Evolutionary conservation across 2,113 vertebrate species (phyloP).

Genomic region (Embiotoca jacksoni): DNA sequence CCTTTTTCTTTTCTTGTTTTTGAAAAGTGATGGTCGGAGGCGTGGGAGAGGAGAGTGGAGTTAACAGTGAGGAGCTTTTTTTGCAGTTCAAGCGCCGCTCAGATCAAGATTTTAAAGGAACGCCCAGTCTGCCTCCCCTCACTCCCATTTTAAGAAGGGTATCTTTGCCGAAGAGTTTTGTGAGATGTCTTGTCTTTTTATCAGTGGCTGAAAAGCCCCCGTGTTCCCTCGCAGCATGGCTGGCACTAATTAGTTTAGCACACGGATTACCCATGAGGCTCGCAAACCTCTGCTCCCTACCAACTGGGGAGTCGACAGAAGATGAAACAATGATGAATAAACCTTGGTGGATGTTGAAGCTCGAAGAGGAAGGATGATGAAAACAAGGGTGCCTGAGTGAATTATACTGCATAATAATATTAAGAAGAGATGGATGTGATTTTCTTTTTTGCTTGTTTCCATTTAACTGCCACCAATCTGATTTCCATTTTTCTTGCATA

Average conservation of each 20-base stretch:
- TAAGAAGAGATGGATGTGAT: slow-evolving; percentile 6
- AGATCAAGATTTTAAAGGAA: slow-evolving; percentile 66
- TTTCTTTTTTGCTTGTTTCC: slow-evolving; percentile 17
- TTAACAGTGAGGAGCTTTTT: slow-evolving; percentile 49
- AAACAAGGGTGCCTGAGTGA: slow-evolving; percentile 31
- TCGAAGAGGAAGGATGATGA: slow-evolving; percentile 33
- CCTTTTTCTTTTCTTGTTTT: slow-evolving; percentile 2
- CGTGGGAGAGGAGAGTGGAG: slow-evolving; percentile 26
- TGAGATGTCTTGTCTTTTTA: slow-evolving; percentile 63
- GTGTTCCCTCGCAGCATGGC: slow-evolving; percentile 69
- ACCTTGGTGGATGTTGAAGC: slow-evolving; percentile 43
- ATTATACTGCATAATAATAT: slow-evolving; percentile 32
- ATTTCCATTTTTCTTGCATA: slow-evolving; percentile 33
- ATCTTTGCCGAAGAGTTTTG: slow-evolving; percentile 52
- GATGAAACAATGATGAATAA: slow-evolving; percentile 66
- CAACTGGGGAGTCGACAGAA: slow-evolving; percentile 45
- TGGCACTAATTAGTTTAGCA: slow-evolving; percentile 75
- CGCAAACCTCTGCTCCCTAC: slow-evolving; percentile 57
- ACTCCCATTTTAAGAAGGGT: slow-evolving; percentile 51
- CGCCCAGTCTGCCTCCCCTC: slow-evolving; percentile 33
- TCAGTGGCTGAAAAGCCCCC: slow-evolving; percentile 55
- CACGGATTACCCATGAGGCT: slow-evolving; percentile 64
- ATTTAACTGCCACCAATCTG: slow-evolving; percentile 4
- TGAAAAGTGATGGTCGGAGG: slow-evolving; percentile 17
- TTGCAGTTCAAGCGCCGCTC: slow-evolving; percentile 64